Conservation (phyloP, 1,140 invertebrate genomes). For the Nephila pilipes region DNA sequence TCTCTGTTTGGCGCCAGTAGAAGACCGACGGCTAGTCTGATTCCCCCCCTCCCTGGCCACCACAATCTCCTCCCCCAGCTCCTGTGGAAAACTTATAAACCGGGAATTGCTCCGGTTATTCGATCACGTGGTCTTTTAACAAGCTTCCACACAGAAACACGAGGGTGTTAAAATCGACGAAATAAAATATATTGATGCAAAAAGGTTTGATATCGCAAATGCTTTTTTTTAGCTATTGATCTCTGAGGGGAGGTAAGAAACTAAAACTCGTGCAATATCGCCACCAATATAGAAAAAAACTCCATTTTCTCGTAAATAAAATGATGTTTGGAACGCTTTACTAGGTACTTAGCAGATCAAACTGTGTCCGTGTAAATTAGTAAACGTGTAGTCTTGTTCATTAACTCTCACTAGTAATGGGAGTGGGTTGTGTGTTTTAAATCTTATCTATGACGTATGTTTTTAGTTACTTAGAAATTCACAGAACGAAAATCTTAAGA, state of each 20-base stretch:
- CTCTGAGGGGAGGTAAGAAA: not conserved
- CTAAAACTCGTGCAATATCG: not conserved
- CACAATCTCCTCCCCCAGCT: not conserved
- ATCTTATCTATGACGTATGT: not conserved
- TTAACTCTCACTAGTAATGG: not conserved
- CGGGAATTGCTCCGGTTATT: conserved; percentile 32
- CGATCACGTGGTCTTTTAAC: conserved; percentile 48
- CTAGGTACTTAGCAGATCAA: not conserved
- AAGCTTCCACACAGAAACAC: conserved; percentile 16
- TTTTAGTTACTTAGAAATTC: too few species aligned
- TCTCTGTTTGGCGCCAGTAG: conserved; percentile 54
- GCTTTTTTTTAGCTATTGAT: conserved; percentile 20
- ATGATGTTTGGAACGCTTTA: not conserved
- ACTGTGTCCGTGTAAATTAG: not conserved
- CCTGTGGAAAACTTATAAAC: not conserved
- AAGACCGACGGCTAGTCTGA: conserved; percentile 37
- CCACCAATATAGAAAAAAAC: not conserved
- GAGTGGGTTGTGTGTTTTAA: not conserved
- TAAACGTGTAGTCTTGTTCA: not conserved
- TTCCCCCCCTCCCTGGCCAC: not conserved
- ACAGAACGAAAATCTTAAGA: too few species aligned
- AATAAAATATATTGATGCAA: conserved; percentile 58
- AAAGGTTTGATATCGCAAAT: not conserved
- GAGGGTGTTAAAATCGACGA: conserved; percentile 1
- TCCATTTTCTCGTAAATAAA: not conserved